These are phyloP conservation scores for Acestrorhynchus altus DNA, from an alignment of 2,797 vertebrate species.

Conservation along the genomic window DNA sequence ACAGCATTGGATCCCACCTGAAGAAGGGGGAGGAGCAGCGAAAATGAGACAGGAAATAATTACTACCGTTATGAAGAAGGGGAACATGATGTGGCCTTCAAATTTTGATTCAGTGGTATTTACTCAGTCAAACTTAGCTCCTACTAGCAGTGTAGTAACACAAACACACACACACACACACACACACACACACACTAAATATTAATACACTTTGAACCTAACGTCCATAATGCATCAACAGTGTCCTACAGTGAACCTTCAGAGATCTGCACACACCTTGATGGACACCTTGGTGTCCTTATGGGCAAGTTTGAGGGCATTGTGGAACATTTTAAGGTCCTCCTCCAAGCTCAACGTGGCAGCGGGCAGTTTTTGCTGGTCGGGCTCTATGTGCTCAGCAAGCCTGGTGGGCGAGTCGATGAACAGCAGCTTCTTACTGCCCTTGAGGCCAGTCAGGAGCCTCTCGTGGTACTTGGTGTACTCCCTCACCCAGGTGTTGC, in stretches of 20 bases:
- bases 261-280: constrained; percentile 84
- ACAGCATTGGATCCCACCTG: constrained; percentile 96
- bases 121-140: no score
- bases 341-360: constrained; percentile 95
- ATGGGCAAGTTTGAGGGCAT: constrained; percentile 94
- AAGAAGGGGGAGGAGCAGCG: not conserved
- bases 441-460: constrained; percentile 93
- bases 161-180: no score
- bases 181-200: no score
- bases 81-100: no score
- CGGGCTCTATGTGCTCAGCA: constrained; percentile 92
- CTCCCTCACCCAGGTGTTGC: constrained; percentile 98
- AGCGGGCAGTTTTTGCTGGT: constrained; percentile 95
- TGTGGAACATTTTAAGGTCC: constrained; percentile 96
- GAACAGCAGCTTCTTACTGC: constrained; percentile 95
- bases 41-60: no score
- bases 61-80: no score
- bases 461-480: constrained; percentile 98
- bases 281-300: constrained; percentile 98
- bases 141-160: no score
- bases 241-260: not conserved
- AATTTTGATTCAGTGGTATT: no score
- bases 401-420: constrained; percentile 91
- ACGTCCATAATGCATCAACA: no score
- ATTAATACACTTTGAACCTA: no score